Base-by-base conservation (phyloP, 2,113 vertebrate genomes). In the Phrynosoma blainvillii region DNA sequence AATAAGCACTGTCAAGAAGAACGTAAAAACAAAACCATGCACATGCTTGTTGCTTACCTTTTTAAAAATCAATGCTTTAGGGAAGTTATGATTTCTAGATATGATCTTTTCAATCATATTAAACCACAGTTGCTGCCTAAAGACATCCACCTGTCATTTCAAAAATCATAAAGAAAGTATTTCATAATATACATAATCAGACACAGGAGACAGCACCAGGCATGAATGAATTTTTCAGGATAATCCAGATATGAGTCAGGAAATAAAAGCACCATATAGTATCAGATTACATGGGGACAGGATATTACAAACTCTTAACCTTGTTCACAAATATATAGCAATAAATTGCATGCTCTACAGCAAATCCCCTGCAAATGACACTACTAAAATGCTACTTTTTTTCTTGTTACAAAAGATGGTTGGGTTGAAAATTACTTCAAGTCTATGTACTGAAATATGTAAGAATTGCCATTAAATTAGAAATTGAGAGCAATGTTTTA, bases 51-150 rank as follows among this genome's bases (percentile, higher is more conserved):
- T 94, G 90, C 47, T 87, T 94, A 81, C 79, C 5, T 84, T 84
- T 73, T 91, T 81, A 89, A 92, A 82, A 62, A 90, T 27, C 56
- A 83, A 79, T 0, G 68, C 84, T 91, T 77, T 68, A 91, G 71
- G 84, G 93, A 94, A 91, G 92, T 81, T 85, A 87, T 90, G 89
- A 88, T 91, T 92, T 94, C 91, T 89, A 92, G 87, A 92, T 94
- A 93, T 1, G 59, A 92, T 93, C 89, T 92, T 79, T 92, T 93
- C 90, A 89, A 88, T 91, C 87, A 93, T 94, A 95, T 95, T 94
- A 91, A 94, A 92, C 83, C 92, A 85, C 91, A 91, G 90, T 88
- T 89, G 91, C 91, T 92, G 90, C 91, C 89, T 93, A 82, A 87
- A 91, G 93, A 94, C 62, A 73, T 90, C 85, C 88, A 94, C 94